phyloP scores from a whole-genome alignment of 2,888 invertebrate species.

The Aporophyla lueneburgensis region DNA sequence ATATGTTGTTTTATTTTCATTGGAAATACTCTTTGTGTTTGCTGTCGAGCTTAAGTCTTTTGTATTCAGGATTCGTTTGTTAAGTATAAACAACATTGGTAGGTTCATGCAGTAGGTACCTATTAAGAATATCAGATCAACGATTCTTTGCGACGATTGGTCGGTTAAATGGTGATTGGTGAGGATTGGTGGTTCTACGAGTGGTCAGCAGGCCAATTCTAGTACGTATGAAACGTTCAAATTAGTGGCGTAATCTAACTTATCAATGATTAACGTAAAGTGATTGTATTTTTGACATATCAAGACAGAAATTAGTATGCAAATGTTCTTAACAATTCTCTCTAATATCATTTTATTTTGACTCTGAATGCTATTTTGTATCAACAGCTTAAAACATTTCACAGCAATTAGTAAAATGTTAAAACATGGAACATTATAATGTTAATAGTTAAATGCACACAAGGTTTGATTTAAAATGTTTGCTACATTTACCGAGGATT shows the following conservation, averaged over 20 bases:
- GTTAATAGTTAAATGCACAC: slow-evolving; percentile 1
- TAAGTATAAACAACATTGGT: slow-evolving; percentile 6
- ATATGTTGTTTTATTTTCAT: neutral
- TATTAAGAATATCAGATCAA: neutral
- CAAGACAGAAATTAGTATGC: too few relatives aligned
- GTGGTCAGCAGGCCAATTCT: too few relatives aligned
- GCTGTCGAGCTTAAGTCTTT: neutral
- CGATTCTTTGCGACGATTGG: too few relatives aligned
- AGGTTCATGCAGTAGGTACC: neutral
- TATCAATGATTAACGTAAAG: too few relatives aligned
- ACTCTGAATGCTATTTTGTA: neutral
- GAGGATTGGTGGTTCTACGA: too few relatives aligned
- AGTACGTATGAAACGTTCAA: too few relatives aligned
- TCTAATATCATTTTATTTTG: neutral
- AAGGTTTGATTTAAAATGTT: slow-evolving; percentile 29
- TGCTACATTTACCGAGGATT: slow-evolving; percentile 18
- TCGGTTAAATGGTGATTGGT: too few relatives aligned
- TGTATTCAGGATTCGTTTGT: neutral
- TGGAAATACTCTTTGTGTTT: neutral
- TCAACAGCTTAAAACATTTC: neutral
- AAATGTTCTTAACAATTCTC: too few relatives aligned
- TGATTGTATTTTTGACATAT: too few relatives aligned
- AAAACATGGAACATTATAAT: slow-evolving; percentile 21
- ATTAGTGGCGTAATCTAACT: too few relatives aligned
- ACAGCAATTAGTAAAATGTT: slow-evolving; percentile 2